phyloP scores from a whole-genome alignment of 2,888 invertebrate genomes.

The Spisula solida region DNA sequence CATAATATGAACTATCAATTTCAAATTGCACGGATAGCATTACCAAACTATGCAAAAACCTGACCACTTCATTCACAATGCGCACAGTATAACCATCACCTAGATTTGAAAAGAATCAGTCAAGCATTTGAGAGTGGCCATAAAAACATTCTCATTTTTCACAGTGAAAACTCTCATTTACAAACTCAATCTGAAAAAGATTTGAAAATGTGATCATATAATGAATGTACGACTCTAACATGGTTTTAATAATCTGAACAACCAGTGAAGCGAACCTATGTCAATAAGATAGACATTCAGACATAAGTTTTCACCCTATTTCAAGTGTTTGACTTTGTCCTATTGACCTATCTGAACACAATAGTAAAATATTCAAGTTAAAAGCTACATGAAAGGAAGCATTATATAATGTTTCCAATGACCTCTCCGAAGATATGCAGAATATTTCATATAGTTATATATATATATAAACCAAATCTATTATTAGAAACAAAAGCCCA shows the following conservation, averaged over 20 bases:
- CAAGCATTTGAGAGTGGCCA: not conserved
- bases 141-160: slow-evolving; percentile 16
- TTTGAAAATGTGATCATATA: not conserved
- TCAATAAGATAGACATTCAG: slow-evolving; percentile 16
- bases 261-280: not conserved
- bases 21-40: not conserved
- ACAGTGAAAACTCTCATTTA: not conserved
- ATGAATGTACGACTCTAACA: not conserved
- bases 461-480: too few relatives aligned
- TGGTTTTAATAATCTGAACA: not conserved
- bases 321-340: slow-evolving; percentile 20
- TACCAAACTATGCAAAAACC: not conserved
- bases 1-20: not conserved
- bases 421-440: too few relatives aligned
- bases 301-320: not conserved
- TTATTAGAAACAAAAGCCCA: too few relatives aligned
- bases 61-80: not conserved
- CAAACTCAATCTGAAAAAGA: slow-evolving; percentile 5
- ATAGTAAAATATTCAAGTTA: not conserved
- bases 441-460: too few relatives aligned
- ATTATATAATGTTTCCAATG: not conserved
- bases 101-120: not conserved
- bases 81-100: not conserved
- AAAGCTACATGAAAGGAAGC: not conserved
- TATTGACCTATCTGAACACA: slow-evolving; percentile 13